Evolutionary conservation across 2,113 vertebrate species (phyloP).

Genomic region (Strigops habroptila): DNA sequence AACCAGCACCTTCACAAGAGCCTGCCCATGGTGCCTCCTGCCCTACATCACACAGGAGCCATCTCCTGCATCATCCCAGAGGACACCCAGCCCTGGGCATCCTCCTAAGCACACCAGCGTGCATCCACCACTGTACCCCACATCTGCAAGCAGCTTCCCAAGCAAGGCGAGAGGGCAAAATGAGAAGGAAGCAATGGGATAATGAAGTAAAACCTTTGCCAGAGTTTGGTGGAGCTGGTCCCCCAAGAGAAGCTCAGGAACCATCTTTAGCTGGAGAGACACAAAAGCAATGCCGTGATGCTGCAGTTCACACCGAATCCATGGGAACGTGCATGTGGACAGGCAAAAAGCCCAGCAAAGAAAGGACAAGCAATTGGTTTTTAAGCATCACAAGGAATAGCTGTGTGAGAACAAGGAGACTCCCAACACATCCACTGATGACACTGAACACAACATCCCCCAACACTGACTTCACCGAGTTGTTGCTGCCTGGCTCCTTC

Average conservation of each 20-base stretch:
- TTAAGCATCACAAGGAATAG: background rate
- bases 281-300: background rate
- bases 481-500: background rate
- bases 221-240: background rate
- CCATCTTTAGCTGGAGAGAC: background rate
- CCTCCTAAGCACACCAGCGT: background rate
- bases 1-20: background rate
- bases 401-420: background rate
- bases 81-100: background rate
- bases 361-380: background rate
- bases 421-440: background rate
- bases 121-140: accelerated
- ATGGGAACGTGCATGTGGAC: accelerated
- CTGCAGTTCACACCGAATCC: background rate
- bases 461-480: background rate
- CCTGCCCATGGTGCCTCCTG: background rate
- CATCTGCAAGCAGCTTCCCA: background rate
- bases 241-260: background rate
- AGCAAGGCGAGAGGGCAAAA: background rate
- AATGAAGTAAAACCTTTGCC: background rate
- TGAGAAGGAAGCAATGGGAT: background rate
- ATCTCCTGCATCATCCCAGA: background rate
- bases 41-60: background rate
- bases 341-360: background rate
- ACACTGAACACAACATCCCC: background rate